These are phyloP conservation scores for Lepidurus packardi DNA, from an alignment of 1,140 invertebrate species.

Conservation along the genomic window DNA sequence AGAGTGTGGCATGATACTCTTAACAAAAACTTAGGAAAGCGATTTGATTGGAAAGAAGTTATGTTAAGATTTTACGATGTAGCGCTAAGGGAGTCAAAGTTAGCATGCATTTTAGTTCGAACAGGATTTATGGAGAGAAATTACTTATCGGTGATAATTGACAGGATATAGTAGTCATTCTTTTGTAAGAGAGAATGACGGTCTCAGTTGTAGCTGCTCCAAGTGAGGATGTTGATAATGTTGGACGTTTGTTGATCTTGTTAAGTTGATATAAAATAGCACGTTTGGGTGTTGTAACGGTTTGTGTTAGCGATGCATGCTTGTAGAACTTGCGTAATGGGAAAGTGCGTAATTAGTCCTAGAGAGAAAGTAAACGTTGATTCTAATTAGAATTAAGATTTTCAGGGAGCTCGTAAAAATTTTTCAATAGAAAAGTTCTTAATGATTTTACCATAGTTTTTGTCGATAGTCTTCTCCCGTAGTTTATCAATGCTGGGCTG, in stretches of 20 bases:
- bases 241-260: background rate
- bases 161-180: background rate
- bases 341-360: background rate
- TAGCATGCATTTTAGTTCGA: background rate
- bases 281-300: background rate
- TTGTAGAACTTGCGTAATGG: background rate
- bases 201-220: background rate
- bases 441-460: background rate
- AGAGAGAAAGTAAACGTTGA: background rate
- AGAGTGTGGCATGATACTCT: background rate
- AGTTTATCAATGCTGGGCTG: background rate
- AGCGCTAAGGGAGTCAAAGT: background rate
- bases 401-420: background rate
- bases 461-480: background rate
- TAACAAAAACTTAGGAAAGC: background rate
- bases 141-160: background rate
- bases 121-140: background rate
- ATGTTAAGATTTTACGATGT: constrained; percentile 1
- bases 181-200: background rate
- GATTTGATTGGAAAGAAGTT: background rate
- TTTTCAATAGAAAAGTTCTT: background rate
- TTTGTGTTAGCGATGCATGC: background rate
- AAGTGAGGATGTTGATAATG: background rate
- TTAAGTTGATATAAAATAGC: background rate
- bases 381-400: background rate